These are phyloP conservation scores for Hippolais icterina DNA, from an alignment of 2,113 vertebrate genomes.

Conservation along the genomic window DNA sequence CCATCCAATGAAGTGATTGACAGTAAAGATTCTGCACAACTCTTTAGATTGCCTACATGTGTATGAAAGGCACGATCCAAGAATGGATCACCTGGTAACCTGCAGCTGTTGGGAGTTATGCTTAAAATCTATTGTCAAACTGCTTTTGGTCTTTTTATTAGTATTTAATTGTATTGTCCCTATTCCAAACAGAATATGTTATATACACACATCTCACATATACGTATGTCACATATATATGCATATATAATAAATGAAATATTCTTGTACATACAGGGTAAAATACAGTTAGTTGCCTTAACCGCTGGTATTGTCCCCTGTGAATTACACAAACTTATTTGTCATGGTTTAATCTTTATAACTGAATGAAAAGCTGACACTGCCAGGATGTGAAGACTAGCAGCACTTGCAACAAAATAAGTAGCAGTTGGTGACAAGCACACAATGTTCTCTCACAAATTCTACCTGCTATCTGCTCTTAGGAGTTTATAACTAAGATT, in stretches of 20 bases:
- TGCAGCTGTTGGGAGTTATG: not conserved
- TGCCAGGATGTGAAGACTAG: not conserved
- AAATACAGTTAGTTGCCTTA: not conserved
- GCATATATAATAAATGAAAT: not conserved
- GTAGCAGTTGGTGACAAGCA: not conserved
- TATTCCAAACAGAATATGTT: not conserved
- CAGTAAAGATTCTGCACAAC: not conserved
- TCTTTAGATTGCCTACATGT: not conserved
- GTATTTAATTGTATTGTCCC: not conserved
- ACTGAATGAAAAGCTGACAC: not conserved
- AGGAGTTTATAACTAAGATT: not conserved
- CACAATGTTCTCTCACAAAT: not conserved
- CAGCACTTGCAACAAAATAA: not conserved
- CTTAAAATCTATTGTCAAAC: not conserved
- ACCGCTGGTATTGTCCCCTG: not conserved
- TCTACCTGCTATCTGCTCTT: not conserved
- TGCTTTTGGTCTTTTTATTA: not conserved
- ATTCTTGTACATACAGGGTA: not conserved
- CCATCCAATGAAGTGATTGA: not conserved
- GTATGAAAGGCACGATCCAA: fast-evolving
- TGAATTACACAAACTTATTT: not conserved
- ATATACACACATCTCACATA: not conserved
- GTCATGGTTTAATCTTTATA: not conserved
- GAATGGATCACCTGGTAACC: not conserved
- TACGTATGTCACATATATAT: not conserved